Evolutionary conservation across 2,797 vertebrate species (phyloP).

Genomic region (Heliangelus exortis): DNA sequence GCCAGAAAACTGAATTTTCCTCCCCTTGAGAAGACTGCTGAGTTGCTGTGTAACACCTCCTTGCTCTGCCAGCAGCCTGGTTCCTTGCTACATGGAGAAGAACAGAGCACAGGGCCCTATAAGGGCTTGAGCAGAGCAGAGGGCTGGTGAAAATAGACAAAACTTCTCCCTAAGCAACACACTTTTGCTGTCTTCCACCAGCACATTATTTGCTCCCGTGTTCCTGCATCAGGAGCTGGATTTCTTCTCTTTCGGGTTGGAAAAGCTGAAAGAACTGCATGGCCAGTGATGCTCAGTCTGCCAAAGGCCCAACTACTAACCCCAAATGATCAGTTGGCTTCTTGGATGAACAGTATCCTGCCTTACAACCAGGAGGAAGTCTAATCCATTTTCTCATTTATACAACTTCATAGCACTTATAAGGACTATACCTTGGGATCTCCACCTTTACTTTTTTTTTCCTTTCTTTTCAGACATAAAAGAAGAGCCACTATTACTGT

Average conservation of each 20-base stretch:
- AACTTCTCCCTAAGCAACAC: background rate
- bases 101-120: background rate
- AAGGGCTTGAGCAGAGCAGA: background rate
- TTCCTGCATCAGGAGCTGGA: background rate
- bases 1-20: background rate
- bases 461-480: background rate
- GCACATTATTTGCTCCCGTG: background rate
- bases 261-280: background rate
- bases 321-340: background rate
- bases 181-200: background rate
- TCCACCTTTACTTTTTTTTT: background rate
- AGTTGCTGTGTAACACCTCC: rapidly evolving
- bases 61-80: background rate
- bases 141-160: background rate
- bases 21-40: background rate
- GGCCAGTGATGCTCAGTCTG: background rate
- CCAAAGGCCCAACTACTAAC: background rate
- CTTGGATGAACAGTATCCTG: background rate
- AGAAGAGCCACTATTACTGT: background rate
- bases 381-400: background rate
- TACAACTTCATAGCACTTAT: background rate
- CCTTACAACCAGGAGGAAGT: background rate
- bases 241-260: background rate
- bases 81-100: background rate
- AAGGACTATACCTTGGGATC: background rate